Evolutionary conservation across 2,113 vertebrate genomes (phyloP), one percentile per base, ranked within the genome.

Genomic region (Coracopsis vasa): DNA sequence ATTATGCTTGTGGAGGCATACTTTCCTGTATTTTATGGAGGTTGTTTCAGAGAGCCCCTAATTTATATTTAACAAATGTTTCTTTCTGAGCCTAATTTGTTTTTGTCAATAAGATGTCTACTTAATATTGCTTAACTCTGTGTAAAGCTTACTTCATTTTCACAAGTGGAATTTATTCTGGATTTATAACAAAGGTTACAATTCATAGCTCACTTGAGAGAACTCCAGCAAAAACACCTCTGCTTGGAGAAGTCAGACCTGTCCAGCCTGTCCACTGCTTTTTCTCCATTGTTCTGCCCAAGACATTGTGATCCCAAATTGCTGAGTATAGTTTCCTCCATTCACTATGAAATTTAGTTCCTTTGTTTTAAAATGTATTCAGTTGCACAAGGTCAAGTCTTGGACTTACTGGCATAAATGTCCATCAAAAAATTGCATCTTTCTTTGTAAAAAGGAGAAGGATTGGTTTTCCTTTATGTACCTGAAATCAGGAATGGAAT

Each of bases 51-150:
- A 86, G 45, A 51, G 7, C 11, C 15, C 17, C 58, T 95, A 80
- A 91, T 95, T 95, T 94, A 41, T 95, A 91, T 71, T 79, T 94
- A 91, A 95, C 24, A 89, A 85, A 67, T 92, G 39, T 2, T 85
- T 89, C 88, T 65, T 71, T 71, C 65, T 87, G 12, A 85, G 17
- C 10, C 48, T 65, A 86, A 91, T 96, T 87, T 69, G 13, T 79
- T 91, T 94, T 82, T 51, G 77, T 88, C 96, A 80, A 31, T 79
- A 72, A 65, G 41, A 82, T 17, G 1, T 13, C 78, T 82, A 27
- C 47, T 75, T 90, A 81, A 65, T 89, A 75, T 56, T 90, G 44
- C 17, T 94, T 89, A 91, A 81, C 56, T 94, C 58, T 51, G 37
- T 65, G 67, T 53, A 95, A 85, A 72, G n/a, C 41, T 89, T 67